phyloP scores from a whole-genome alignment of 2,888 invertebrate species.

The Anodontia alba region DNA sequence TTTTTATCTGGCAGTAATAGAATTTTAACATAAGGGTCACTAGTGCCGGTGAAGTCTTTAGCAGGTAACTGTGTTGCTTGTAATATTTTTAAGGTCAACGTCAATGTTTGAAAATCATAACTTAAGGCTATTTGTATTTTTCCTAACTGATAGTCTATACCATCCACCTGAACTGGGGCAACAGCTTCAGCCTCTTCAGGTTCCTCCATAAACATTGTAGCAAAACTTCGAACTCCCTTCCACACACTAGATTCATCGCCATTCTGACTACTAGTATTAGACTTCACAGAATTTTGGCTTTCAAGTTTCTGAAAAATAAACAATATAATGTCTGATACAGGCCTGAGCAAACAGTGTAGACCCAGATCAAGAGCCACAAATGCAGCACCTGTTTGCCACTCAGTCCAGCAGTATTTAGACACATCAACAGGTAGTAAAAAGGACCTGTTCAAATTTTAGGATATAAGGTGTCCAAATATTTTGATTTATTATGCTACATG shows the following conservation, averaged over 20 bases:
- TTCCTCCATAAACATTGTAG: conserved; percentile 80
- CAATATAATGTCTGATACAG: too few relatives aligned
- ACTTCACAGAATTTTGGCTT: conserved; percentile 10
- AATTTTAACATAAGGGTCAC: conserved; percentile 85
- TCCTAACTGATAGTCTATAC: conserved; percentile 80
- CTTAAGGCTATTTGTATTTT: conserved; percentile 81
- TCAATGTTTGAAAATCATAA: conserved; percentile 82
- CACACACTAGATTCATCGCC: conserved; percentile 70
- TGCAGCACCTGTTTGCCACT: too few relatives aligned
- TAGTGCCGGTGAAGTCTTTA: conserved; percentile 84
- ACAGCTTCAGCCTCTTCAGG: conserved; percentile 57
- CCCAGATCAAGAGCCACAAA: too few relatives aligned
- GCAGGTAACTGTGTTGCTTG: conserved; percentile 82
- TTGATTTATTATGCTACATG: too few relatives aligned
- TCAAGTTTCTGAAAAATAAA: conserved; percentile 38
- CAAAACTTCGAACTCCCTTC: conserved; percentile 78
- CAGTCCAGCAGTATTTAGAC: too few relatives aligned
- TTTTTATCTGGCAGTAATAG: conserved; percentile 83
- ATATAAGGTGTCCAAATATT: too few relatives aligned
- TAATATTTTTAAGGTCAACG: conserved; percentile 81
- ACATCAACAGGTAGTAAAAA: too few relatives aligned
- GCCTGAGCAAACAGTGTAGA: too few relatives aligned
- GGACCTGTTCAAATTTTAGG: too few relatives aligned
- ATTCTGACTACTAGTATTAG: conserved; percentile 47
- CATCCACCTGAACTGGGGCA: conserved; percentile 68